Conservation (phyloP, 2,888 invertebrate species). For the Chesias legatella region DNA sequence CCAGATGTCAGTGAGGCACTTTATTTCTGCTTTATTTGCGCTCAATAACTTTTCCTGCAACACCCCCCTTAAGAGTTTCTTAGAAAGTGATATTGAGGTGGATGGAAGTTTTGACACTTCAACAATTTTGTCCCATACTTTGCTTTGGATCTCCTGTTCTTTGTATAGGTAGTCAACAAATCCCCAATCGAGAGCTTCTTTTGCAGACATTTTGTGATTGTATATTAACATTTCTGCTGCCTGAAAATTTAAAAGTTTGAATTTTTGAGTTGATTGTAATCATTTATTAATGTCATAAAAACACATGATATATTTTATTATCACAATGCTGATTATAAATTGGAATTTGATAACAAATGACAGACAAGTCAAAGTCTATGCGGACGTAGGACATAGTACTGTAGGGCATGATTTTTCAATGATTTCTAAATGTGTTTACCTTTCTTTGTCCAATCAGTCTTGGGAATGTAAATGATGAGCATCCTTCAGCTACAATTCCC, state of each 20-base stretch:
- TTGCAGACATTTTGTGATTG: slow-evolving; percentile 87
- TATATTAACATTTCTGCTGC: slow-evolving; percentile 83
- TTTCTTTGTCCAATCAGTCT: slow-evolving; percentile 90
- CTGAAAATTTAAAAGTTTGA: slow-evolving; percentile 52
- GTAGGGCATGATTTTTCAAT: slow-evolving; percentile 1
- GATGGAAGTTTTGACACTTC: slow-evolving; percentile 77
- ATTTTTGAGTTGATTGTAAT: no score
- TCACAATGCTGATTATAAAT: no score
- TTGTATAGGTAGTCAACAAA: slow-evolving; percentile 90
- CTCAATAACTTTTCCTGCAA: slow-evolving; percentile 82
- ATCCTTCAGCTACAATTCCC: slow-evolving; percentile 94
- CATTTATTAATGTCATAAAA: no score
- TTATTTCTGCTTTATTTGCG: slow-evolving; percentile 85
- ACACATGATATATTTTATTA: not conserved
- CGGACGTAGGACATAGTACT: no score
- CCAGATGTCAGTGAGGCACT: slow-evolving; percentile 82
- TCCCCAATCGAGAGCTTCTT: slow-evolving; percentile 88
- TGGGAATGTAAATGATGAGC: slow-evolving; percentile 93
- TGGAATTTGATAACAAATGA: no score
- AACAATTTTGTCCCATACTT: slow-evolving; percentile 80
- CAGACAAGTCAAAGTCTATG: not conserved
- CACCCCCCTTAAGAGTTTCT: slow-evolving; percentile 83
- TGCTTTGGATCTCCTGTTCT: slow-evolving; percentile 78
- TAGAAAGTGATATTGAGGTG: slow-evolving; percentile 83
- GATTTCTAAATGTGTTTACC: slow-evolving; percentile 54